Evolutionary conservation across 2,797 vertebrate genomes (phyloP), one percentile per base, ranked within the genome.

Genomic region (Channallabes apus): DNA sequence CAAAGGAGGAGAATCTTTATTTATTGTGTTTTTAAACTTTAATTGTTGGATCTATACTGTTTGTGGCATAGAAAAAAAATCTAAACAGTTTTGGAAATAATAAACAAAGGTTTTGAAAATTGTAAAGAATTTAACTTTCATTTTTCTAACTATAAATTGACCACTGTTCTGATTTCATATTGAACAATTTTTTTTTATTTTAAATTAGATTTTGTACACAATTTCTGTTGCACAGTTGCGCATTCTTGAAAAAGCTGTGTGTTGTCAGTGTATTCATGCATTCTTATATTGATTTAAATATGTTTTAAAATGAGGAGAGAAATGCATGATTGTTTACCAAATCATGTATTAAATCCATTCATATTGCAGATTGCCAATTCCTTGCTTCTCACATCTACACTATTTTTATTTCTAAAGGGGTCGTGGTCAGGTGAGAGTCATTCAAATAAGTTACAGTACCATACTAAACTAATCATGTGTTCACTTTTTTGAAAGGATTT

Each of bases 361-460:
- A 76, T 56, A 76, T 58, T 58, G n/a, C 76, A 82, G 51, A 58
- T 68, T 54, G 7, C n/a, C 35, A 61, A 82, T 58, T 29, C 32
- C 8, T 71, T 71, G 69, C 38, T 46, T 46, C 69, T 18, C 4
- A 54, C 71, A 73, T 51, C n/a, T 20, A 75, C n/a, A 56, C n/a
- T 20, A 56, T 51, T 3, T 71, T 72, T 46, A 38, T 5, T 41
- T 41, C n/a, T 27, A 24, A 22, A 54, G n/a, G 24, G 18, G n/a
- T 27, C n/a, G 54, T 54, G 17, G n/a, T 76, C 9, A 6, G n/a
- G 29, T 76, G 8, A 76, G 73, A 76, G 1, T 72, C 22, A 46
- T 72, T 9, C 22, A 46, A 41, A 24, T 17, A 51, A 51, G 5
- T 8, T 72, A 72, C 22, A 71, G 18, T 22, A 12, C 11, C 69